These are phyloP conservation scores for Drosophila melanica DNA, from an alignment of 1,140 invertebrate species.

Conservation along the genomic window DNA sequence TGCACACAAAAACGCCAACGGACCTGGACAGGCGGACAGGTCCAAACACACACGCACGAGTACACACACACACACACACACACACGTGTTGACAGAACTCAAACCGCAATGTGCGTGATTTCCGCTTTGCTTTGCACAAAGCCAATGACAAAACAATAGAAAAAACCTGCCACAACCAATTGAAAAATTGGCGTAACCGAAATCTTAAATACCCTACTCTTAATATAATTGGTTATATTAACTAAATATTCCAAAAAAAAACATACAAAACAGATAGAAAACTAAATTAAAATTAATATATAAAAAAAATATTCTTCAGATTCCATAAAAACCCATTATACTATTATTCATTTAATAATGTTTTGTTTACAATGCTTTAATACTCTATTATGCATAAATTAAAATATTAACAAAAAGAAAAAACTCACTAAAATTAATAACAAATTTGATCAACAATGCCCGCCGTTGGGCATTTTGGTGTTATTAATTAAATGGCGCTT, in stretches of 20 bases:
- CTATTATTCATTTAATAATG: too few species aligned
- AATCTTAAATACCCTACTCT: background rate
- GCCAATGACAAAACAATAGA: slow-evolving; percentile 44
- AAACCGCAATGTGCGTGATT: slow-evolving; percentile 63
- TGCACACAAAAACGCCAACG: slow-evolving; percentile 39
- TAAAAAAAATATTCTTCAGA: too few species aligned
- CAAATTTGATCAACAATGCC: slow-evolving; percentile 27
- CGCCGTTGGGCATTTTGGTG: slow-evolving; percentile 23
- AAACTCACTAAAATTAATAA: slow-evolving; percentile 34
- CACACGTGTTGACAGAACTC: slow-evolving; percentile 43
- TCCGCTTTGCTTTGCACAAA: slow-evolving; percentile 52
- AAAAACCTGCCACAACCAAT: slow-evolving; percentile 13
- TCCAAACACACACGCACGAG: slow-evolving; percentile 9
- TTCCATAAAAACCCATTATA: too few species aligned
- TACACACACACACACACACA: background rate
- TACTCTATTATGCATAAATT: background rate
- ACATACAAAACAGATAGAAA: background rate
- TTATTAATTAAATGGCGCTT: slow-evolving; percentile 76
- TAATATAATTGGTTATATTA: background rate
- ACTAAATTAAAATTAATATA: background rate
- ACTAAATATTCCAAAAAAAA: background rate
- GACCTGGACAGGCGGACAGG: background rate
- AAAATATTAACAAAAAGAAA: slow-evolving; percentile 17
- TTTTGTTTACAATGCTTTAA: background rate
- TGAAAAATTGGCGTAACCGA: slow-evolving; percentile 12